Evolutionary conservation across 2,888 invertebrate genomes (phyloP).

Genomic region (Polyommatus iphigenia): DNA sequence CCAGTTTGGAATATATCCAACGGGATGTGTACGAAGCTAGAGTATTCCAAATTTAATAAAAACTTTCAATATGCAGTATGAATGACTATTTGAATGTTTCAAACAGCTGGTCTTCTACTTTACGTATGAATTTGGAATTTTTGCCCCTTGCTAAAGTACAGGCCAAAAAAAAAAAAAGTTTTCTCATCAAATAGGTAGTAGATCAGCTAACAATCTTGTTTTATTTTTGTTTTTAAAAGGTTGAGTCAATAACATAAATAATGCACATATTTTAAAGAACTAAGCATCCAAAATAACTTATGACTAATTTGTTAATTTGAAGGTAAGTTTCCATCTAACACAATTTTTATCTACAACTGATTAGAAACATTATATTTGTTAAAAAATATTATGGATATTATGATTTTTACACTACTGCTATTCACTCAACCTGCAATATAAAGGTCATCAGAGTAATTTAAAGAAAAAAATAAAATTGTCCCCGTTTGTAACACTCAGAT

Average conservation of each 20-base stretch:
- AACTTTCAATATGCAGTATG: slow-evolving; percentile 57
- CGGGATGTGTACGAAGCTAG: slow-evolving; percentile 56
- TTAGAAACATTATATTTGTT: neutral
- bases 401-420: neutral
- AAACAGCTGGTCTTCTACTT: slow-evolving; percentile 68
- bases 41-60: slow-evolving; percentile 60
- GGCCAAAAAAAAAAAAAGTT: slow-evolving; percentile 32
- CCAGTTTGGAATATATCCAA: slow-evolving; percentile 46
- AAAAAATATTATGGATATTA: neutral
- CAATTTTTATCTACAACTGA: neutral
- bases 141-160: slow-evolving; percentile 33
- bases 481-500: neutral
- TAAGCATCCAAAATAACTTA: neutral
- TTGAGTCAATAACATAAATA: neutral
- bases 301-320: neutral
- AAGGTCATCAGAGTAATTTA: neutral
- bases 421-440: neutral
- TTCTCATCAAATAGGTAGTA: slow-evolving; percentile 38
- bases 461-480: neutral
- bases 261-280: neutral
- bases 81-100: slow-evolving; percentile 79
- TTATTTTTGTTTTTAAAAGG: neutral
- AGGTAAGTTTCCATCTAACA: slow-evolving; percentile 7
- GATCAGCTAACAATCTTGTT: slow-evolving; percentile 37
- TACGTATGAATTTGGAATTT: slow-evolving; percentile 37